These are phyloP conservation scores for Epizoanthus ramosus DNA, from an alignment of 92 coral and sea anemone genomes.

Conservation along the genomic window DNA sequence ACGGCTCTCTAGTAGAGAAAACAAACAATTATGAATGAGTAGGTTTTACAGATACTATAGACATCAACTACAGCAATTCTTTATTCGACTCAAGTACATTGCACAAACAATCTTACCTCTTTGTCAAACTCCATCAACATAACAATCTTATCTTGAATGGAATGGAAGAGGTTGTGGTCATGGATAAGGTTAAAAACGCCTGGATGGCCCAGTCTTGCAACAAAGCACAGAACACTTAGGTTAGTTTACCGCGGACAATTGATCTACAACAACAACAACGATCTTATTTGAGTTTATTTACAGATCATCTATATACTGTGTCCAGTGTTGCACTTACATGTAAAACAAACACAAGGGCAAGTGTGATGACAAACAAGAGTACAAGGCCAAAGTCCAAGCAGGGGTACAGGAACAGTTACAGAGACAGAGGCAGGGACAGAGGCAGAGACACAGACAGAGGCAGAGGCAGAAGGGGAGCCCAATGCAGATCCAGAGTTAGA, in stretches of 20 bases:
- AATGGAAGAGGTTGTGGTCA: conserved; percentile 88
- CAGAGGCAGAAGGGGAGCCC: no score
- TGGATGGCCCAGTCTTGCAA: conserved; percentile 80
- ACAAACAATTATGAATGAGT: background rate
- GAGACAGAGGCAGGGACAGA: no score
- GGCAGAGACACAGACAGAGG: no score
- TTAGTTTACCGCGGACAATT: background rate
- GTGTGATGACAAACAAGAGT: background rate
- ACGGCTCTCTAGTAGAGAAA: conserved; percentile 75
- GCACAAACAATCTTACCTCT: conserved; percentile 52
- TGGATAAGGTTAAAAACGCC: conserved; percentile 94
- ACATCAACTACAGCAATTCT: background rate
- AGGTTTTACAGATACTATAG: background rate
- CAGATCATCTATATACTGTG: background rate
- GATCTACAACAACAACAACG: no score
- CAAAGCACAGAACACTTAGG: background rate
- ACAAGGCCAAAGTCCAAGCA: background rate
- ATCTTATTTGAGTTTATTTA: background rate
- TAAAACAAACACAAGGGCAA: background rate
- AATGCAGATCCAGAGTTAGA: no score
- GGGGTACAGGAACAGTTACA: no score
- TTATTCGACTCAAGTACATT: background rate
- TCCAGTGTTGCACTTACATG: no score
- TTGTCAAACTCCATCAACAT: conserved; percentile 94
- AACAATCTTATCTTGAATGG: conserved; percentile 94